Evolutionary conservation across 2,888 invertebrate genomes (phyloP), one percentile per base, ranked within the genome.

Genomic region (Pandemis heparana): DNA sequence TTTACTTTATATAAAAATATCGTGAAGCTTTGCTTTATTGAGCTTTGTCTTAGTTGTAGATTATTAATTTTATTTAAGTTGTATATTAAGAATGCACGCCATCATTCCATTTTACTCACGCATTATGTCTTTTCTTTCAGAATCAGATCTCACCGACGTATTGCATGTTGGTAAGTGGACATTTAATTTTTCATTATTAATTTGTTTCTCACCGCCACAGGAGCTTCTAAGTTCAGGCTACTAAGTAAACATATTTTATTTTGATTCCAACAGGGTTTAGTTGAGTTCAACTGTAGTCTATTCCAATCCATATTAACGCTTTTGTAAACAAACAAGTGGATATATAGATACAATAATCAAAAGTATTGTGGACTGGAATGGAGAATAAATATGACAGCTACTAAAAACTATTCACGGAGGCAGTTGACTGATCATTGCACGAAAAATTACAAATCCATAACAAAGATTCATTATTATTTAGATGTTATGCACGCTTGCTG

Each of bases 161-260:
- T 95, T 95, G 83, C 96, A 96, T 92, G 94, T 96, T 89, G 95
- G 96, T 96, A 92, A 95, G 96, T 95, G 80, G 71, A 80, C 75
- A 81, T 78, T 32, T 32, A 32, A 32, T 32, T 32, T 78, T 75
- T 75, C 77, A 77, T 78, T 75, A 16, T 51, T 16, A 18, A 18
- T 14, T 53, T 53, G 1, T 53, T 53, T 53, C 8, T 53, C 53
- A 18, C 8, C 8, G 53, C 18, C 2, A 18, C 18, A 53, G 16
- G 9, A 18, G 53, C 53, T 18, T 18, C 8, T 12, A 12, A 43
- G 43, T 43, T 12, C 14, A n/a, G 6, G n/a, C 10, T 46, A 46
- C 10, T 41, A 8, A 46, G 10, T 12, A 46, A 1, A 43, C 7
- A 43, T 8, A 46, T 46, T 10, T 46, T 32, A 32, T 32, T 32